Evolutionary conservation across 2,113 vertebrate species (phyloP).

Genomic region (Neopipo cinnamomea): DNA sequence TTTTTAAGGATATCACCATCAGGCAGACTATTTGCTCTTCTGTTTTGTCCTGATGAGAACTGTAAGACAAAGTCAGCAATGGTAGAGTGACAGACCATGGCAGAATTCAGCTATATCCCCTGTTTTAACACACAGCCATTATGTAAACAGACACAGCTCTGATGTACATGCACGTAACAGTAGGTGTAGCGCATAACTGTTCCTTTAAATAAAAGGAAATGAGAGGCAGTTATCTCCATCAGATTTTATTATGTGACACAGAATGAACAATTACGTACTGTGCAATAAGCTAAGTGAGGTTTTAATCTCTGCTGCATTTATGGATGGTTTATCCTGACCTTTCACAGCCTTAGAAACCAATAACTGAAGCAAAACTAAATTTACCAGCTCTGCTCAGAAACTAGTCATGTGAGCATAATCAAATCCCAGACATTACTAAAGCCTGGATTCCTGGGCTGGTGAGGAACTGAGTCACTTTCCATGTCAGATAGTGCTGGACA

Average conservation of each 20-base stretch:
- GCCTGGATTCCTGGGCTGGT: slow-evolving; percentile 30
- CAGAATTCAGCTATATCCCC: background rate
- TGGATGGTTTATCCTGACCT: slow-evolving; percentile 67
- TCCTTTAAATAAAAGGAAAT: slow-evolving; percentile 45
- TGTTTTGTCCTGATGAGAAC: background rate
- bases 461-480: background rate
- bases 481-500: background rate
- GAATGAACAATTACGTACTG: slow-evolving; percentile 47
- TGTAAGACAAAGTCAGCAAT: background rate
- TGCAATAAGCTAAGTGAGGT: slow-evolving; percentile 65
- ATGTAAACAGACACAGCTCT: background rate
- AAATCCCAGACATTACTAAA: slow-evolving; percentile 51
- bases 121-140: background rate
- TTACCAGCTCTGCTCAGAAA: slow-evolving; percentile 44
- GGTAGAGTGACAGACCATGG: background rate
- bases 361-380: slow-evolving; percentile 64
- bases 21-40: background rate
- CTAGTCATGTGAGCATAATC: slow-evolving; percentile 42
- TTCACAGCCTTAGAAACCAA: slow-evolving; percentile 63
- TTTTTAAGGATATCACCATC: background rate
- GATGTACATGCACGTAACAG: background rate
- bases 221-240: background rate
- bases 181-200: background rate
- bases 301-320: slow-evolving; percentile 51
- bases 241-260: slow-evolving; percentile 50